Evolutionary conservation across 2,888 invertebrate species (phyloP).

Genomic region (Tetrapedia diversipes): DNA sequence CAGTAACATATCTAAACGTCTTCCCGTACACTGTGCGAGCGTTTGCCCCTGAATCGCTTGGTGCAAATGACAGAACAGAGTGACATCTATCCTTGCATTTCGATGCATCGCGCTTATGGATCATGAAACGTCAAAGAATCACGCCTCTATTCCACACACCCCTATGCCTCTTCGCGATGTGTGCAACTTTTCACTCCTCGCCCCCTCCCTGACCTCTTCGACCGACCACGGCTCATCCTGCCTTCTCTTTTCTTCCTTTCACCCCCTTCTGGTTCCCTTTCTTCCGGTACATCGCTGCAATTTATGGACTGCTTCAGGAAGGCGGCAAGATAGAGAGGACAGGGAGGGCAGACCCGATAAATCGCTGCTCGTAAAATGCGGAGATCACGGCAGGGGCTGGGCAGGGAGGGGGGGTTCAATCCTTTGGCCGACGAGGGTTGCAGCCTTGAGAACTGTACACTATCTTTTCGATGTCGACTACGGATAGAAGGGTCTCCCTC

Average conservation of each 20-base stretch:
- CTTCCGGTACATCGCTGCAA: constrained; percentile 73
- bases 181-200: constrained; percentile 43
- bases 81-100: constrained; percentile 24
- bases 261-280: constrained; percentile 59
- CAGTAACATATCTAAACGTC: too few relatives aligned
- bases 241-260: constrained; percentile 46
- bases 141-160: constrained; percentile 47
- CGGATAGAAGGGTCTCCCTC: constrained; percentile 1
- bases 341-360: constrained; percentile 61
- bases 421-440: constrained; percentile 51
- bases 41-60: constrained; percentile 21
- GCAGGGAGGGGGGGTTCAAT: constrained; percentile 20
- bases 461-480: constrained; percentile 32
- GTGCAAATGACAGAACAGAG: constrained; percentile 67
- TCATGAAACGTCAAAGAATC: constrained; percentile 29
- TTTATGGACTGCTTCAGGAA: constrained; percentile 74
- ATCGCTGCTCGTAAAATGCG: constrained; percentile 69
- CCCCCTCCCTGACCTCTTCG: background rate
- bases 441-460: constrained; percentile 13
- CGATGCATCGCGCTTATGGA: constrained; percentile 56
- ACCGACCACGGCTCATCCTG: background rate
- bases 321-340: constrained; percentile 60
- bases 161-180: constrained; percentile 27
- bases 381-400: background rate
- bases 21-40: background rate